These are phyloP conservation scores for Microctonus hyperodae DNA, from an alignment of 2,888 invertebrate genomes.

Conservation along the genomic window DNA sequence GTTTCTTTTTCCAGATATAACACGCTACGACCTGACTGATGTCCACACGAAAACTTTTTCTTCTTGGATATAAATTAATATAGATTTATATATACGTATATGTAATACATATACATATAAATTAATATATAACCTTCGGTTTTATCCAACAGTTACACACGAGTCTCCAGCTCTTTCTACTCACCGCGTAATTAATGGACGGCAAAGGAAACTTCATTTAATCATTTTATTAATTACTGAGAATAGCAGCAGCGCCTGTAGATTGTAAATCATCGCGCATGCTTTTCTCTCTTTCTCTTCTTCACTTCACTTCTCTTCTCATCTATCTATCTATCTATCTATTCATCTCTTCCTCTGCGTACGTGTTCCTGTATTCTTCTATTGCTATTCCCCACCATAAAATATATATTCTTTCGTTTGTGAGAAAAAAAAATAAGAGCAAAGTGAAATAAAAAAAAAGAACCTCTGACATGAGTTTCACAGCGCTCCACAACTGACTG, in stretches of 20 bases:
- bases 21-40: constrained; percentile 23
- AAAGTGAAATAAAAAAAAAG: neutral
- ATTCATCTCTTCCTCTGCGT: neutral
- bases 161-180: constrained; percentile 17
- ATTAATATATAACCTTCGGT: neutral
- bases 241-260: constrained; percentile 41
- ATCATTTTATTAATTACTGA: constrained; percentile 54
- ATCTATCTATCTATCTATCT: neutral
- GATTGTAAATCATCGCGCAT: constrained; percentile 46
- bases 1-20: neutral
- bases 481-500: constrained; percentile 6
- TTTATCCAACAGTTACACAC: constrained; percentile 10
- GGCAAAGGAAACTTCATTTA: constrained; percentile 46
- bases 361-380: constrained; percentile 15
- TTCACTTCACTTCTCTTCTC: neutral
- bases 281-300: neutral
- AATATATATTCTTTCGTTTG: constrained; percentile 1
- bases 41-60: constrained; percentile 14
- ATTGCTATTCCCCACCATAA: constrained; percentile 13
- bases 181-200: constrained; percentile 46
- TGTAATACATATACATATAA: neutral
- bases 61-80: neutral
- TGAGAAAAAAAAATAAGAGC: constrained; percentile 12
- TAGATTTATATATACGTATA: no score
- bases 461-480: neutral